A percentile compares a stretch with the other conserved stretches of the same genome.
phyloP scores from a whole-genome alignment of 1,140 invertebrate genomes.

The Listronotus bonariensis region DNA sequence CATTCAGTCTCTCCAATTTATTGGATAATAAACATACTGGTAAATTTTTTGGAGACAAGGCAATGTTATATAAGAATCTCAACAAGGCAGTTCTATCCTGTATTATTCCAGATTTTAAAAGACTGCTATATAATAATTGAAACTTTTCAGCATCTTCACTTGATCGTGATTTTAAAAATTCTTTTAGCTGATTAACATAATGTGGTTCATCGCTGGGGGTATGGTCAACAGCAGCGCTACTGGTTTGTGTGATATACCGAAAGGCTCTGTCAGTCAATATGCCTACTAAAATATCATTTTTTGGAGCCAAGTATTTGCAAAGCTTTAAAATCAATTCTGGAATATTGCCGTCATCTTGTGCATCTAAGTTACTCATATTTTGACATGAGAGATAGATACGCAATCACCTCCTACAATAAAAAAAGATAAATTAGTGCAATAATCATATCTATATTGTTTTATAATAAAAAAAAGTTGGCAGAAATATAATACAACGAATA shows the following conservation, averaged over 20 bases:
- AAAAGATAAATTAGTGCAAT: conserved; percentile 23
- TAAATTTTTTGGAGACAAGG: conserved; percentile 10
- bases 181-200: conserved; percentile 44
- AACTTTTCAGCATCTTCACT: conserved; percentile 45
- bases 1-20: conserved; percentile 25
- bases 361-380: conserved; percentile 26
- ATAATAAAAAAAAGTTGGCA: no score
- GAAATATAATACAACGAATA: no score
- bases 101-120: conserved; percentile 46
- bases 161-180: conserved; percentile 38
- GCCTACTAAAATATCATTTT: conserved; percentile 45
- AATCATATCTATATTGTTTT: not conserved
- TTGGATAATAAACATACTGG: conserved; percentile 17
- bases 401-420: conserved; percentile 17
- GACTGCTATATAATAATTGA: conserved; percentile 48
- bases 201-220: conserved; percentile 43
- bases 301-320: conserved; percentile 49
- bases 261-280: conserved; percentile 48
- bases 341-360: conserved; percentile 34
- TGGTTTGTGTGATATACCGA: conserved; percentile 38
- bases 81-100: conserved; percentile 25
- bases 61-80: conserved; percentile 35
- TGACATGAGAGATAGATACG: not conserved
- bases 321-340: conserved; percentile 47
- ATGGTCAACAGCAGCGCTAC: conserved; percentile 8